phyloP scores from a whole-genome alignment of 1,140 invertebrate genomes.

The Drosophila rufa region DNA sequence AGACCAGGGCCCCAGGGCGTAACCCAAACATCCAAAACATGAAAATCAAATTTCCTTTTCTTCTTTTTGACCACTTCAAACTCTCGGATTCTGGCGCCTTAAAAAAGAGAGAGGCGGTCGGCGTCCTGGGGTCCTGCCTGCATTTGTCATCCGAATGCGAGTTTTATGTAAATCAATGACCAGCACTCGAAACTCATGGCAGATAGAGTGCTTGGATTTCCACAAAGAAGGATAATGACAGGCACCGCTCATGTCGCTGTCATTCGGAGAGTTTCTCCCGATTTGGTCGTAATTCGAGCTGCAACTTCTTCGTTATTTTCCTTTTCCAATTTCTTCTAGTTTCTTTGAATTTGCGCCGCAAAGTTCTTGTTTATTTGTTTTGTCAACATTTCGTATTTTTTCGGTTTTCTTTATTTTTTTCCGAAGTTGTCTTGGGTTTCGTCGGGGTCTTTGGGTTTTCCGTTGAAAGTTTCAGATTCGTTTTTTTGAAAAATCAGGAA shows the following conservation, averaged over 20 bases:
- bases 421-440: constrained; percentile 74
- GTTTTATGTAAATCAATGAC: constrained; percentile 69
- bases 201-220: constrained; percentile 23
- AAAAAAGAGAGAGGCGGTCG: not conserved
- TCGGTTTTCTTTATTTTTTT: constrained; percentile 24
- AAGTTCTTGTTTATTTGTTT: constrained; percentile 79
- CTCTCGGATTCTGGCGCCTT: constrained; percentile 20
- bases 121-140: not conserved
- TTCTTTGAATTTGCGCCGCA: constrained; percentile 57
- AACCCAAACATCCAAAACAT: constrained; percentile 76
- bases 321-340: constrained; percentile 44
- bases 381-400: constrained; percentile 67
- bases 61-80: constrained; percentile 28
- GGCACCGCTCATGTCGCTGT: constrained; percentile 17
- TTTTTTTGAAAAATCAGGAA: constrained; percentile 42
- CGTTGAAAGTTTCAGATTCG: constrained; percentile 67
- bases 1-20: constrained; percentile 34
- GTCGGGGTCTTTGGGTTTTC: constrained; percentile 49
- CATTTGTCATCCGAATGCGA: constrained; percentile 49
- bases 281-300: constrained; percentile 58
- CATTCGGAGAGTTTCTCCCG: constrained; percentile 14
- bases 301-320: constrained; percentile 52
- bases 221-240: constrained; percentile 66
- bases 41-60: constrained; percentile 73
- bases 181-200: constrained; percentile 40